These are phyloP conservation scores for Phortica okadai DNA, from an alignment of 2,888 invertebrate species.

Conservation along the genomic window DNA sequence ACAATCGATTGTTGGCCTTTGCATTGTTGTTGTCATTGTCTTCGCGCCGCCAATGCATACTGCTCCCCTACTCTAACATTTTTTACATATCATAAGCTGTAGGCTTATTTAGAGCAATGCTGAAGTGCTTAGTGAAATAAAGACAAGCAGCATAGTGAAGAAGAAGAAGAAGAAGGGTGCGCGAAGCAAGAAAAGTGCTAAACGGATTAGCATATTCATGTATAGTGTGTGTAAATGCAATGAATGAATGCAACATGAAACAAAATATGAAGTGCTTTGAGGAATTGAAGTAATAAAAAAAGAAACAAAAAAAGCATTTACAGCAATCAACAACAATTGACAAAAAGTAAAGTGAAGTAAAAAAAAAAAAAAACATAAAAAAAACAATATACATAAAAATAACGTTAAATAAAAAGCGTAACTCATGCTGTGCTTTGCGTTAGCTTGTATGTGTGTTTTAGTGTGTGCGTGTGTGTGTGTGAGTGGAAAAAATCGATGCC, in stretches of 20 bases:
- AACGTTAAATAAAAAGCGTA: conserved; percentile 56
- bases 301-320: conserved; percentile 31
- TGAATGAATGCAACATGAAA: no score
- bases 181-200: neutral
- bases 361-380: neutral
- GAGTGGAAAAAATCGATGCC: conserved; percentile 68
- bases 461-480: conserved; percentile 53
- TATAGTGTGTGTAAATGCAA: no score
- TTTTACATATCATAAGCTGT: neutral
- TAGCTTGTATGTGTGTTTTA: conserved; percentile 35
- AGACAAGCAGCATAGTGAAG: neutral
- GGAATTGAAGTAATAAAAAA: conserved; percentile 39
- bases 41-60: neutral
- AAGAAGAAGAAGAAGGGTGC: neutral
- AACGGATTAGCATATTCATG: no score
- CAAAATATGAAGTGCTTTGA: no score
- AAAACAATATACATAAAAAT: conserved; percentile 13
- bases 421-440: conserved; percentile 47
- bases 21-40: conserved; percentile 35
- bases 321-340: conserved; percentile 45
- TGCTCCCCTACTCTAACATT: neutral
- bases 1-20: conserved; percentile 53
- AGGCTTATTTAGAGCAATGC: neutral
- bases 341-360: neutral
- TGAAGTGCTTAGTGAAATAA: neutral